phyloP scores from a whole-genome alignment of 2,113 vertebrate species.

The Macrotus californicus region DNA sequence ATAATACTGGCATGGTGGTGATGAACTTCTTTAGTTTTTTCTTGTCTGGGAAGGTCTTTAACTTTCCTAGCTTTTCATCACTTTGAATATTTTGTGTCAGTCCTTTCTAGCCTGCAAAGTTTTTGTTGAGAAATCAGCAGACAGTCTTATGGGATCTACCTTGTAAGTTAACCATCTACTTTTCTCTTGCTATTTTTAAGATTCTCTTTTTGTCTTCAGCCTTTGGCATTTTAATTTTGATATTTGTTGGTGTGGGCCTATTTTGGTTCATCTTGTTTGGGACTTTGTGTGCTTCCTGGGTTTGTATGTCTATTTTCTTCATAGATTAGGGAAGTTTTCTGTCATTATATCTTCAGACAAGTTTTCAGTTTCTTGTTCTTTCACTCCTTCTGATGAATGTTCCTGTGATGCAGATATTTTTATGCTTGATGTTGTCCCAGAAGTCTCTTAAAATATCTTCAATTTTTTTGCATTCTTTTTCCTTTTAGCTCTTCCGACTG shows the following conservation, averaged over 20 bases:
- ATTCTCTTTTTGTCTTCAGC: not conserved
- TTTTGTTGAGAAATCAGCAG: not conserved
- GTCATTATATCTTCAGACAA: not conserved
- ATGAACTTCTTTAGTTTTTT: not conserved
- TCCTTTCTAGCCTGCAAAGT: not conserved
- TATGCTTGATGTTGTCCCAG: not conserved
- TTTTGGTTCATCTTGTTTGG: not conserved
- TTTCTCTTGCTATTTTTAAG: not conserved
- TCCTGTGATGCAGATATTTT: not conserved
- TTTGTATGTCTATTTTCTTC: not conserved
- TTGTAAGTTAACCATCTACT: not conserved
- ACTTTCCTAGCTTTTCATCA: not conserved
- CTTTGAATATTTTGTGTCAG: not conserved
- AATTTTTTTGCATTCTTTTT: not conserved
- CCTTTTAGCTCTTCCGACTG: not conserved
- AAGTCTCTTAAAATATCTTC: not conserved
- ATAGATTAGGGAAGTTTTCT: not conserved
- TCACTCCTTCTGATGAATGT: not conserved
- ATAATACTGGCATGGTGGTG: not conserved
- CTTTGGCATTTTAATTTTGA: not conserved
- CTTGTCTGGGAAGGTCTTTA: not conserved
- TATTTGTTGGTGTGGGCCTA: not conserved
- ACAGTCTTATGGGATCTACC: not conserved
- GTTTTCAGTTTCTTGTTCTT: not conserved
- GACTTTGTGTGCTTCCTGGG: not conserved